A percentile compares a stretch with the other conserved stretches of the same genome.
Conservation (phyloP, 2,797 vertebrate species). For the Smutsia temminckii region DNA sequence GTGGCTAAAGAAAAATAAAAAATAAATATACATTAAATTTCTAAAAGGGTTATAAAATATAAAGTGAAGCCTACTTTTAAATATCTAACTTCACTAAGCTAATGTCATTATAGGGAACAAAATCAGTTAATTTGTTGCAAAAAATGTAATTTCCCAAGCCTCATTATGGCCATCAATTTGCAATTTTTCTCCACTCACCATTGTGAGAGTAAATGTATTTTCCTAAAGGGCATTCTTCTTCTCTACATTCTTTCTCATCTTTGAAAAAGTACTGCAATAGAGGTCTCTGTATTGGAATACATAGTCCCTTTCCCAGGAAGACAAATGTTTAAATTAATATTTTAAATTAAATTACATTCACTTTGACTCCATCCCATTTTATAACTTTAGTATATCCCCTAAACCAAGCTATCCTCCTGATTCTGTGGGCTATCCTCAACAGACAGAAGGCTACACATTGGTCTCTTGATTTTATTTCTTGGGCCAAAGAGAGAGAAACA, state of each 20-base stretch:
- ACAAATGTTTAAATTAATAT: slow-evolving; percentile 4
- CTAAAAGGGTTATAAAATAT: slow-evolving; percentile 7
- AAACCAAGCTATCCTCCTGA: neutral
- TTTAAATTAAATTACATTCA: neutral
- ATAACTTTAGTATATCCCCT: neutral
- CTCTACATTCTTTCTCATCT: neutral
- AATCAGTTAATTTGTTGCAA: neutral
- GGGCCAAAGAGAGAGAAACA: neutral
- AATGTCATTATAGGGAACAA: neutral
- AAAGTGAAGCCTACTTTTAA: slow-evolving; percentile 25
- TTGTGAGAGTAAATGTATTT: slow-evolving; percentile 9
- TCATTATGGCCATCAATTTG: slow-evolving; percentile 40
- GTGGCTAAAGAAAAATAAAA: slow-evolving; percentile 74
- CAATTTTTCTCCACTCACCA: neutral
- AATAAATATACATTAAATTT: slow-evolving; percentile 35
- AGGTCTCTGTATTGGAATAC: neutral
- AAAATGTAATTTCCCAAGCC: slow-evolving; percentile 19
- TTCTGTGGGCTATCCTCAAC: neutral
- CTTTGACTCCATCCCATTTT: neutral
- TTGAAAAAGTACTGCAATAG: neutral
- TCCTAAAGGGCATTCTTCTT: neutral
- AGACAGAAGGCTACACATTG: neutral
- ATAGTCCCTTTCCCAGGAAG: neutral
- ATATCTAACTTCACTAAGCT: slow-evolving; percentile 7
- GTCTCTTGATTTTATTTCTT: slow-evolving; percentile 27